phyloP scores from a whole-genome alignment of 2,888 invertebrate genomes.

The Drosophila recens region DNA sequence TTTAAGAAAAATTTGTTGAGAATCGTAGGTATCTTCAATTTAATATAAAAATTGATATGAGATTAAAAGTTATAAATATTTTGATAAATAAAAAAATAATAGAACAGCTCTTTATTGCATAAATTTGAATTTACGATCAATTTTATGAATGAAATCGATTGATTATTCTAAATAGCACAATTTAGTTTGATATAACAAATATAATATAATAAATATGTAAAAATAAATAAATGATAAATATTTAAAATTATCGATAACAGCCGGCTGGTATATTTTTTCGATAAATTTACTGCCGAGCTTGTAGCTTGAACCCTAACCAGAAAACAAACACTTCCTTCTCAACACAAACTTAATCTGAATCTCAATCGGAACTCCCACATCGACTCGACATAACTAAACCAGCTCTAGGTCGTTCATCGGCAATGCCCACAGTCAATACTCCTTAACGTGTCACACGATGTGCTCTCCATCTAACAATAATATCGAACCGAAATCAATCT shows the following conservation, averaged over 20 bases:
- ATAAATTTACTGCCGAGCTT: no score
- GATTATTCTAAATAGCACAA: no score
- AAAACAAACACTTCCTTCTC: conserved; percentile 25
- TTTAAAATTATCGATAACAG: no score
- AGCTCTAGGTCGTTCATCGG: conserved; percentile 36
- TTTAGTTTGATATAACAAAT: no score
- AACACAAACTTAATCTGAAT: not conserved
- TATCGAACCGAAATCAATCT: conserved; percentile 53
- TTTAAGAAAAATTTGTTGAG: no score
- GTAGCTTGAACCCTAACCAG: not conserved
- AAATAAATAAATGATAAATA: not conserved
- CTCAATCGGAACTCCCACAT: conserved; percentile 3
- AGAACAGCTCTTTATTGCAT: no score
- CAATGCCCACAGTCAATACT: conserved; percentile 43
- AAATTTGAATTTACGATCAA: not conserved
- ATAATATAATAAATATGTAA: not conserved
- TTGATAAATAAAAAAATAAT: no score
- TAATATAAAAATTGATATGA: no score
- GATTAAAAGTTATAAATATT: no score
- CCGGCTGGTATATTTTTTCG: no score
- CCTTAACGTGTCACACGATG: conserved; percentile 23
- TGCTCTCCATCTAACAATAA: conserved; percentile 29
- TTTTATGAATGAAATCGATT: not conserved
- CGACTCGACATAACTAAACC: conserved; percentile 11
- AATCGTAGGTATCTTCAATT: no score